Evolutionary conservation across 2,888 invertebrate genomes (phyloP).

Genomic region (Eudasyphora cyanicolor): DNA sequence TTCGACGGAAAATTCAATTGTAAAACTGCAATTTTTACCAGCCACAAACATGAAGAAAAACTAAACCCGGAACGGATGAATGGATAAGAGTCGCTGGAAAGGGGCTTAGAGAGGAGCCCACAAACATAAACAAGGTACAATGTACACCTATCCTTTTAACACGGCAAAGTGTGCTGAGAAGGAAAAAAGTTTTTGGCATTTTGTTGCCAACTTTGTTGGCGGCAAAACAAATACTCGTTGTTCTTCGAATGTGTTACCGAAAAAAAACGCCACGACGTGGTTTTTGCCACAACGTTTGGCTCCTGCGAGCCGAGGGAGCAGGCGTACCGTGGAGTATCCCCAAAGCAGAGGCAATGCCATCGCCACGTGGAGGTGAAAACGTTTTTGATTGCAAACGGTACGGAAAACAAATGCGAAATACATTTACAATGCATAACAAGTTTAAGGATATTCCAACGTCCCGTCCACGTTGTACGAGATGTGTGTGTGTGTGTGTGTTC

Average conservation of each 20-base stretch:
- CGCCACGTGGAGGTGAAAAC: constrained; percentile 54
- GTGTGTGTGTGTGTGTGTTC: neutral
- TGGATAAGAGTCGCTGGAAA: too few species aligned
- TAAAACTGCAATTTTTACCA: constrained; percentile 56
- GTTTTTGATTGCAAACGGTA: constrained; percentile 45
- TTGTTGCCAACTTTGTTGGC: constrained; percentile 59
- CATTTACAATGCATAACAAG: constrained; percentile 40
- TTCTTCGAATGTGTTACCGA: neutral
- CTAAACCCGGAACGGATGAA: neutral
- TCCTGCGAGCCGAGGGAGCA: neutral
- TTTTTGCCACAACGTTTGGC: neutral
- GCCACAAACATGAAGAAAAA: constrained; percentile 14
- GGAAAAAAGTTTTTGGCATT: constrained; percentile 38
- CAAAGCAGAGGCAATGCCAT: neutral
- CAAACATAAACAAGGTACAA: constrained; percentile 44
- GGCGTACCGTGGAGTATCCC: neutral
- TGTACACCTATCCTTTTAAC: constrained; percentile 17
- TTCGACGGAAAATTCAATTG: constrained; percentile 62
- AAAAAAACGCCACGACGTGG: neutral
- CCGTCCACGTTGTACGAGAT: too few species aligned
- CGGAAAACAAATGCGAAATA: constrained; percentile 31
- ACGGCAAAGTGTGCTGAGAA: constrained; percentile 8
- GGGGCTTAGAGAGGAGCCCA: too few species aligned
- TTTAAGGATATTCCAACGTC: constrained; percentile 19
- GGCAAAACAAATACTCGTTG: constrained; percentile 46